A percentile compares a stretch with the other conserved stretches of the same genome.
Conservation (phyloP, 1,140 invertebrate genomes). For the Apis cerana region DNA sequence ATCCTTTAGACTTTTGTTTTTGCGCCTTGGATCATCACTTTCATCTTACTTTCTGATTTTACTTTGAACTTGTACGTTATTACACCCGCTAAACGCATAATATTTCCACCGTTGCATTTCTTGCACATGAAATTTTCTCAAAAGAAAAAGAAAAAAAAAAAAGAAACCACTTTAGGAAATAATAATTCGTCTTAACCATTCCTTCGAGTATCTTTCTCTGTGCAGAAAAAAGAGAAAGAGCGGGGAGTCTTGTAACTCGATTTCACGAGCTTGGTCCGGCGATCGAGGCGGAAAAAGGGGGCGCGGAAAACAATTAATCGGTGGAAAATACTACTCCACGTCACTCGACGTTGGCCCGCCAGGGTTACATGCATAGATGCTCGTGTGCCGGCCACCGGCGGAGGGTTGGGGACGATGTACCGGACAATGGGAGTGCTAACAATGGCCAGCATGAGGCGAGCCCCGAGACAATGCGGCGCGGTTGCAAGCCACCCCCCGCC, state of each 20-base stretch:
- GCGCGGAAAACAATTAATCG: conserved; percentile 59
- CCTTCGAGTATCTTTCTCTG: no score
- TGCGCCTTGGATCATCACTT: no score
- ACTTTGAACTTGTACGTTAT: no score
- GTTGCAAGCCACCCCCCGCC: conserved; percentile 61
- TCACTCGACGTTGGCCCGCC: conserved; percentile 34
- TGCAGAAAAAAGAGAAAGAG: background rate
- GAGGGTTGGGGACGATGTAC: conserved; percentile 49
- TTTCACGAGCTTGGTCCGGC: background rate
- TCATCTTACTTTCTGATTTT: no score
- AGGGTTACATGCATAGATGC: conserved; percentile 41
- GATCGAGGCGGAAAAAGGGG: conserved; percentile 39
- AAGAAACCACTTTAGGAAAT: no score
- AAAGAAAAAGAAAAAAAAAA: no score
- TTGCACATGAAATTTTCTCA: no score
- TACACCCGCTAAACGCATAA: no score
- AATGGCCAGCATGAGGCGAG: conserved; percentile 74
- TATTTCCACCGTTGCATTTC: no score
- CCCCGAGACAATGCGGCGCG: conserved; percentile 74
- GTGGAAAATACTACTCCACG: conserved; percentile 47
- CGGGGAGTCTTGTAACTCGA: no score
- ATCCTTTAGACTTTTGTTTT: no score
- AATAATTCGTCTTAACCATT: no score
- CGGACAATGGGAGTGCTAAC: conserved; percentile 75
- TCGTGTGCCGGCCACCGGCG: conserved; percentile 35